A percentile compares a stretch with the other conserved stretches of the same genome.
phyloP scores from a whole-genome alignment of 2,797 vertebrate species.

The Psittacula echo region DNA sequence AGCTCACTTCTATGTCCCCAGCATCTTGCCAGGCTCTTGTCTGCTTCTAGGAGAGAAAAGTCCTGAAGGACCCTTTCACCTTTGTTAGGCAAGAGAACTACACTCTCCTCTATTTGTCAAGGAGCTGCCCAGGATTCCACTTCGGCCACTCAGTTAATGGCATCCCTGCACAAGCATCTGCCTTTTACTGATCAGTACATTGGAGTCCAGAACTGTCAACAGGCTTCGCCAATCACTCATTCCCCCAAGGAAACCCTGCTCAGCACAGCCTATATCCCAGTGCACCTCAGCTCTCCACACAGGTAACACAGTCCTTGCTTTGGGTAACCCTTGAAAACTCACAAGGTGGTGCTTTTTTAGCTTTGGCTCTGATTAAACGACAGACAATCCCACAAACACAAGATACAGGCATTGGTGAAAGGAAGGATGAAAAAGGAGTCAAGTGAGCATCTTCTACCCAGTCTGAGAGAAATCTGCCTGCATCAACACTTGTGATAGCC shows the following conservation, averaged over 20 bases:
- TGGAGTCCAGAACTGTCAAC: not conserved
- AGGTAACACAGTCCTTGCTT: not conserved
- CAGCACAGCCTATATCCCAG: not conserved
- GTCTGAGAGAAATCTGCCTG: not conserved
- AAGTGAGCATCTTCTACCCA: not conserved
- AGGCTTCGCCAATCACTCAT: not conserved
- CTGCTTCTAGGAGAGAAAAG: not conserved
- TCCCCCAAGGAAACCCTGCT: not conserved
- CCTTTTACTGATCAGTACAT: rapidly evolving
- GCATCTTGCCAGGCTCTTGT: not conserved
- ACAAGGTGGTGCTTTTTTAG: not conserved
- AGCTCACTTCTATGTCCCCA: not conserved
- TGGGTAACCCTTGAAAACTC: not conserved
- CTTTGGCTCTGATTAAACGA: not conserved
- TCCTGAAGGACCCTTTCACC: not conserved
- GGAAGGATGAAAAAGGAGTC: not conserved
- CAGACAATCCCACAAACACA: not conserved
- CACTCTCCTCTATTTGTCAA: not conserved
- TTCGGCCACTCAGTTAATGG: not conserved
- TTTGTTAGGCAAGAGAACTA: not conserved
- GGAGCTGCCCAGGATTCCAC: not conserved
- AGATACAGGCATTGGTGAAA: not conserved
- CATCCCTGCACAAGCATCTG: not conserved
- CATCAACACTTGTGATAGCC: not conserved
- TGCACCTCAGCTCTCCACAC: not conserved